Conservation (phyloP, 2,113 vertebrate species). For the Macroglossus sobrinus region DNA sequence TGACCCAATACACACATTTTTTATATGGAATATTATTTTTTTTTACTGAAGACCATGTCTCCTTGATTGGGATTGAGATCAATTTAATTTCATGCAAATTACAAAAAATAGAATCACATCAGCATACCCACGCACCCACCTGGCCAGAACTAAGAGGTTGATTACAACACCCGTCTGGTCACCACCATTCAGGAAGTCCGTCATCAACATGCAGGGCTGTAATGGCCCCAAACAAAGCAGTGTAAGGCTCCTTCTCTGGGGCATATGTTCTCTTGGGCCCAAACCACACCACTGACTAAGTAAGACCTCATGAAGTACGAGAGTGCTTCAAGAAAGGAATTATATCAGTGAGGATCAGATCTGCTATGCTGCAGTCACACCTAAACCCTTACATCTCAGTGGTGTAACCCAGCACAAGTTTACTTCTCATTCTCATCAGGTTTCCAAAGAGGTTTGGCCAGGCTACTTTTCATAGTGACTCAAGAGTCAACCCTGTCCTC, state of each 20-base stretch:
- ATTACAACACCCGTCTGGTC: neutral
- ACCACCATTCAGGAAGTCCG: neutral
- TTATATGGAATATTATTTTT: slow-evolving; percentile 38
- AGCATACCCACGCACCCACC: neutral
- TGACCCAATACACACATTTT: slow-evolving; percentile 37
- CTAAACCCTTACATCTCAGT: neutral
- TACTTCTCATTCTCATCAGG: neutral
- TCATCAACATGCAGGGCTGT: neutral
- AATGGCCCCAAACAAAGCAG: neutral
- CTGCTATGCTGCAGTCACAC: neutral
- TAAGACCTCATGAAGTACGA: neutral
- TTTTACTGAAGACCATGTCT: slow-evolving; percentile 43
- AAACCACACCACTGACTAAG: neutral
- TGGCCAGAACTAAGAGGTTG: neutral
- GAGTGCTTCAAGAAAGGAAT: neutral
- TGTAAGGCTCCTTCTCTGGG: neutral
- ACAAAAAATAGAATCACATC: neutral
- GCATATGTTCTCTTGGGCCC: neutral
- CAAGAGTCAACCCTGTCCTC: neutral
- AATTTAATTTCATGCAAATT: slow-evolving; percentile 11
- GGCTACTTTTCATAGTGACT: neutral
- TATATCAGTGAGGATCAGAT: neutral
- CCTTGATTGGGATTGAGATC: slow-evolving; percentile 66
- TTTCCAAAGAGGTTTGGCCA: neutral
- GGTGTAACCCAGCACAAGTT: neutral